Evolutionary conservation across 1,140 invertebrate genomes (phyloP).

Genomic region (Eriosoma lanigerum): DNA sequence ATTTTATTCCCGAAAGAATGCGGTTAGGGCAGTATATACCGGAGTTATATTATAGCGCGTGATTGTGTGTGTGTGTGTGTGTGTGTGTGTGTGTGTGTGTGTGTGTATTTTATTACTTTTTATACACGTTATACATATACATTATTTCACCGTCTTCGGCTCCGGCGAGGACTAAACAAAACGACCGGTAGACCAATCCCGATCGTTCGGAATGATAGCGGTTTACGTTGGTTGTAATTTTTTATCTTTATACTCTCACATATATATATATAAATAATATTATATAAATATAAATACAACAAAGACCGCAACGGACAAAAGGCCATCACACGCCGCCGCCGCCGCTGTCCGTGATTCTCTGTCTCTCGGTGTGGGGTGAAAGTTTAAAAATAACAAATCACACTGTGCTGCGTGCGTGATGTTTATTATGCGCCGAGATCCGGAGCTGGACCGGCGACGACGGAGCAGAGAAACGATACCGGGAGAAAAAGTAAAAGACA

Average conservation of each 20-base stretch:
- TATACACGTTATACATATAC: too few species aligned
- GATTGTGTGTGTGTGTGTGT: too few species aligned
- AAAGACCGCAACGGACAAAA: conserved; percentile 34
- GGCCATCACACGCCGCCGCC: background rate
- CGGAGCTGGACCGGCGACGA: background rate
- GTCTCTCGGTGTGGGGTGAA: conserved; percentile 29
- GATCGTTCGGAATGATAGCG: conserved; percentile 36
- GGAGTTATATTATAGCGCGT: background rate
- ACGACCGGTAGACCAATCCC: conserved; percentile 21
- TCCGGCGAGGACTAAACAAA: too few species aligned
- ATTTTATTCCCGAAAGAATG: conserved; percentile 29
- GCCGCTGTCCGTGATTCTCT: background rate
- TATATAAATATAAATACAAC: too few species aligned
- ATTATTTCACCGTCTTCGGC: too few species aligned
- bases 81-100: background rate
- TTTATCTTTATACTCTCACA: background rate
- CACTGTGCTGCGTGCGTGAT: background rate
- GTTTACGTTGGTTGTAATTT: conserved; percentile 30
- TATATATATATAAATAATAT: too few species aligned
- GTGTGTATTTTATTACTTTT: conserved; percentile 18
- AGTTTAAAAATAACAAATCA: conserved; percentile 45
- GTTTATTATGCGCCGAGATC: background rate
- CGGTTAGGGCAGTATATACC: background rate
- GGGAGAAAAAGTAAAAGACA: background rate
- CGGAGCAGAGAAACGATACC: conserved; percentile 9